Base-by-base conservation (phyloP, 2,113 vertebrate species). In the Sigmodon hispidus region DNA sequence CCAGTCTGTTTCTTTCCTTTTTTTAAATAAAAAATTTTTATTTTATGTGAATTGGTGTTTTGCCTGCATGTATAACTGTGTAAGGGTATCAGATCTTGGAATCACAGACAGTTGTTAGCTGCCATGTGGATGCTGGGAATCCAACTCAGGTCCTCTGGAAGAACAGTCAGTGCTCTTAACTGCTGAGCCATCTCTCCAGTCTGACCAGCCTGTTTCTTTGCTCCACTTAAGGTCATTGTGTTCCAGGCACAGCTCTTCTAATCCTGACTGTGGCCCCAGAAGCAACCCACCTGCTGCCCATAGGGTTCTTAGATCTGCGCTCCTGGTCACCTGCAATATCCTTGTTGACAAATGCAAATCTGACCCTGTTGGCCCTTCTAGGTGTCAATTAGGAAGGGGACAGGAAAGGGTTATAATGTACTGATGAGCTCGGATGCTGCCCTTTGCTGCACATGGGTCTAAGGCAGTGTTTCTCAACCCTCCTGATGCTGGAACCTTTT, bases 391-490 rank as follows among this genome's bases (percentile, higher is more conserved):
- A 90, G 48, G 43, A 31, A 59, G 26, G 52, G n/a, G 57, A 50
- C 22, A 7, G 63, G 34, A 72, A 84, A 26, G 2, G 17, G 17
- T 8, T 36, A 1, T 5, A 1, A 7, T 9, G 24, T 55, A 4
- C 52, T 4, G 31, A 3, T 4, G 26, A 21, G 48, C 16, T 11
- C 45, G 59, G 61, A 19, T 31, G 11, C 15, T 12, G 6, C 8
- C 77, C 21, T 73, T 24, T 26, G 12, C 79, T 8, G 36, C 0
- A 0, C 6, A 0, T 9, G 0, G 45, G 7, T 34, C 55, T 67
- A 5, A 7, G 70, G 7, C 36, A 12, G 34, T 2, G 34, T 4
- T 55, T n/a, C 79, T 40, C 22, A n/a, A 4, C 55, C 76, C 40
- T 40, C 79, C 52, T 40, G 31, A 26, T 26, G 19, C 52, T 26